Conservation (phyloP, 2,113 vertebrate species). For the Labeo catla region DNA sequence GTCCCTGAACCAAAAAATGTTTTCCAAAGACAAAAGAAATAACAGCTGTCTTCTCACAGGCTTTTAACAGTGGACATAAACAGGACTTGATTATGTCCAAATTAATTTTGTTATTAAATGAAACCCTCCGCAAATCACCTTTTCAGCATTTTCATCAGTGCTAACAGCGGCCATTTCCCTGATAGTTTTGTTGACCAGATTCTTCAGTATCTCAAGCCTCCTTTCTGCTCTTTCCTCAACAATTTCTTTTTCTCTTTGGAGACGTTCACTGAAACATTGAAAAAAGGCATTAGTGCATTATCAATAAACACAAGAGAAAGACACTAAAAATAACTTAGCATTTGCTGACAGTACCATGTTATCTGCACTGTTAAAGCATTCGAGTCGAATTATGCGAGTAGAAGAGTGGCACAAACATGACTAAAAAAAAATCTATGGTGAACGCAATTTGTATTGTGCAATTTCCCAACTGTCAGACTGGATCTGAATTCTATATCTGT, state of each 20-base stretch:
- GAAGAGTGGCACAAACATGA: background rate
- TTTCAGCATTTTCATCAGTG: slow-evolving; percentile 9
- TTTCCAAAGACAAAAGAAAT: background rate
- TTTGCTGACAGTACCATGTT: background rate
- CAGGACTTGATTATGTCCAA: background rate
- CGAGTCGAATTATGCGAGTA: background rate
- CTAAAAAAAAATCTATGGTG: background rate
- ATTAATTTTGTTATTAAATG: background rate
- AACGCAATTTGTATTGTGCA: background rate
- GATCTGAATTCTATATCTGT: background rate
- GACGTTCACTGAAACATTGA: slow-evolving; percentile 72
- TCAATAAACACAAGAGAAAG: background rate
- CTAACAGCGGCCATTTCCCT: background rate
- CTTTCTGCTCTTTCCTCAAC: slow-evolving; percentile 84
- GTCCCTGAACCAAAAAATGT: background rate
- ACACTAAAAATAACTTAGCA: background rate
- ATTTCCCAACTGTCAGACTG: background rate
- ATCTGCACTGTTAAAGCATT: background rate
- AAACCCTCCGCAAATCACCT: slow-evolving; percentile 15
- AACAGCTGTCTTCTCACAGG: background rate
- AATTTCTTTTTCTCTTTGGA: slow-evolving; percentile 80
- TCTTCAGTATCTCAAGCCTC: slow-evolving; percentile 87
- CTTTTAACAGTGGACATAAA: background rate
- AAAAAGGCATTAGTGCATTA: slow-evolving; percentile 5
- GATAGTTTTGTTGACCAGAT: slow-evolving; percentile 72